phyloP scores from a whole-genome alignment of 1,140 invertebrate genomes.

The Drosophila ambigua region DNA sequence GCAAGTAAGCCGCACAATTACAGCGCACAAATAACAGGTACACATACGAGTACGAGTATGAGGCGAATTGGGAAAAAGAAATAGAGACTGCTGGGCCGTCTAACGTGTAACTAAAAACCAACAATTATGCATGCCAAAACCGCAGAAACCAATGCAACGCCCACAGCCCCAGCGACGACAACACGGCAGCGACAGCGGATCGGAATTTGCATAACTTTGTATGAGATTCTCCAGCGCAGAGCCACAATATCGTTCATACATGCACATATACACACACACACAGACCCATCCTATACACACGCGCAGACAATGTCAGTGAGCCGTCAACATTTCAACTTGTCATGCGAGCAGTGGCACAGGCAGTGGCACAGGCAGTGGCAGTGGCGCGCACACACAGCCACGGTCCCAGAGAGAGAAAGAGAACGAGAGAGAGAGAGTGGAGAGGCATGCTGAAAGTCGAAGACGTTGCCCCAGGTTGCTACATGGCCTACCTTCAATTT shows the following conservation, averaged over 20 bases:
- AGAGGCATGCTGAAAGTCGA: conserved; percentile 34
- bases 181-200: conserved; percentile 55
- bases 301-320: conserved; percentile 64
- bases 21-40: conserved; percentile 29
- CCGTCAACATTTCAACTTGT: conserved; percentile 81
- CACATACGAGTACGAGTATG: background rate
- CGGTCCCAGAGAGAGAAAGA: background rate
- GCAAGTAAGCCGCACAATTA: conserved; percentile 34
- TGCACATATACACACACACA: conserved; percentile 41
- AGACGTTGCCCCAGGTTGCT: conserved; percentile 56
- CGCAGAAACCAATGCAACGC: conserved; percentile 72
- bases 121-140: conserved; percentile 80
- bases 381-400: background rate
- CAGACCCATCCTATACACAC: conserved; percentile 13
- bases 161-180: conserved; percentile 27
- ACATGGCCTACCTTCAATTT: conserved; percentile 76
- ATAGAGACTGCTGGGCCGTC: background rate
- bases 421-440: background rate
- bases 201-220: conserved; percentile 82
- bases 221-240: conserved; percentile 73
- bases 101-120: conserved; percentile 80
- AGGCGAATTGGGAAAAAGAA: background rate
- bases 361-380: conserved; percentile 28
- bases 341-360: conserved; percentile 57
- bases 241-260: conserved; percentile 79